phyloP scores from a whole-genome alignment of 2,113 vertebrate species.

The Pithys albifrons region DNA sequence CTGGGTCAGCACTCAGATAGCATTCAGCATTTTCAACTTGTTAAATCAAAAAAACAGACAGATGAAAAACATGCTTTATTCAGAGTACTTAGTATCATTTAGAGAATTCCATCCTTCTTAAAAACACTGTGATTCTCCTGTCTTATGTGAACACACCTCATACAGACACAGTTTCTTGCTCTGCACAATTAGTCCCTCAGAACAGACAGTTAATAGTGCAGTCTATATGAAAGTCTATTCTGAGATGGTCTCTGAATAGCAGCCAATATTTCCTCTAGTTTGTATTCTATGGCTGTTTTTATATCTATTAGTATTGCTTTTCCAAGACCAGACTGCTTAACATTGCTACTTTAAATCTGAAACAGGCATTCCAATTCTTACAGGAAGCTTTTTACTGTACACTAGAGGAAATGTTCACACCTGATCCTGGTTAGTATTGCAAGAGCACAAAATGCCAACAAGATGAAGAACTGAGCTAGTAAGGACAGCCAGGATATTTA shows the following conservation, averaged over 20 bases:
- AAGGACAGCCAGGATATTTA: not conserved
- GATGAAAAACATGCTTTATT: not conserved
- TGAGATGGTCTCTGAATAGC: not conserved
- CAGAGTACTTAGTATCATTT: not conserved
- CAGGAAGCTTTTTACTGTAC: not conserved
- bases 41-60: not conserved
- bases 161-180: not conserved
- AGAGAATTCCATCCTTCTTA: not conserved
- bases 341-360: not conserved
- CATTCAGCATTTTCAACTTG: not conserved
- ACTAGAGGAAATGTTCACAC: not conserved
- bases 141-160: fast-evolving
- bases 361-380: not conserved
- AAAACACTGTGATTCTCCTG: not conserved
- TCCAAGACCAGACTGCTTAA: not conserved
- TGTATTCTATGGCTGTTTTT: not conserved
- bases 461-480: not conserved
- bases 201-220: not conserved
- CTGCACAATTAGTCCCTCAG: not conserved
- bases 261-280: not conserved
- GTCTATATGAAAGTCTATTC: not conserved
- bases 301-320: not conserved
- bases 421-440: not conserved
- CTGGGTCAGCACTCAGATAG: not conserved
- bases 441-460: not conserved